These are phyloP conservation scores for Tricholauxania praeusta DNA, from an alignment of 2,888 invertebrate species.

Conservation along the genomic window DNA sequence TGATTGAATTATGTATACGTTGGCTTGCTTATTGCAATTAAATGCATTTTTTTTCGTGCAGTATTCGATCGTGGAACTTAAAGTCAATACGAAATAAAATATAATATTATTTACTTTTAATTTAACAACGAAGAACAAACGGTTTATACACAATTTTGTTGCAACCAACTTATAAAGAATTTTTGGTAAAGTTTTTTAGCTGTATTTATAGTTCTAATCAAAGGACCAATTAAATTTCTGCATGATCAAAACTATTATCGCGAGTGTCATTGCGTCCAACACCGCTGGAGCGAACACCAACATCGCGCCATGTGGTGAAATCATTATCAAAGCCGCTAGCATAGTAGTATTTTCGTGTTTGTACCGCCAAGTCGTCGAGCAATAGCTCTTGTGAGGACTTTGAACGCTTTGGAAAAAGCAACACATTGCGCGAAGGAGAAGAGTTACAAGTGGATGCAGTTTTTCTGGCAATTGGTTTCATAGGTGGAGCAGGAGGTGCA, in stretches of 20 bases:
- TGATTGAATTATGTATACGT: too few relatives aligned
- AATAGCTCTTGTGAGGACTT: constrained; percentile 62
- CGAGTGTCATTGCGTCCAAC: background rate
- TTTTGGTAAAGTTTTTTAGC: too few relatives aligned
- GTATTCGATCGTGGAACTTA: background rate
- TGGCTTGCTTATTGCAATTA: too few relatives aligned
- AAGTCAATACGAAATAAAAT: too few relatives aligned
- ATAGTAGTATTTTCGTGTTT: constrained; percentile 61
- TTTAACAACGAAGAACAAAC: too few relatives aligned
- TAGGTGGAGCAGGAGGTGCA: constrained; percentile 46
- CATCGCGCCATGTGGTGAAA: background rate
- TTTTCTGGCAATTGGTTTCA: constrained; percentile 22
- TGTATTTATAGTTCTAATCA: too few relatives aligned
- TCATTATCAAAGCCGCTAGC: background rate
- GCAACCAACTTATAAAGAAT: too few relatives aligned
- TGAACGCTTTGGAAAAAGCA: constrained; percentile 59
- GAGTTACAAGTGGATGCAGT: constrained; percentile 30
- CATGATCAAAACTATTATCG: background rate
- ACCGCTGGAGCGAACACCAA: constrained; percentile 18
- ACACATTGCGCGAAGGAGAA: constrained; percentile 50
- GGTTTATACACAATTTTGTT: too few relatives aligned
- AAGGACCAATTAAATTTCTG: background rate
- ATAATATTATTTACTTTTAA: too few relatives aligned
- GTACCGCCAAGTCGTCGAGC: constrained; percentile 59
- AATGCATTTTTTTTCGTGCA: too few relatives aligned